phyloP scores from a whole-genome alignment of 2,888 invertebrate genomes.

The Drosophila mercatorum region DNA sequence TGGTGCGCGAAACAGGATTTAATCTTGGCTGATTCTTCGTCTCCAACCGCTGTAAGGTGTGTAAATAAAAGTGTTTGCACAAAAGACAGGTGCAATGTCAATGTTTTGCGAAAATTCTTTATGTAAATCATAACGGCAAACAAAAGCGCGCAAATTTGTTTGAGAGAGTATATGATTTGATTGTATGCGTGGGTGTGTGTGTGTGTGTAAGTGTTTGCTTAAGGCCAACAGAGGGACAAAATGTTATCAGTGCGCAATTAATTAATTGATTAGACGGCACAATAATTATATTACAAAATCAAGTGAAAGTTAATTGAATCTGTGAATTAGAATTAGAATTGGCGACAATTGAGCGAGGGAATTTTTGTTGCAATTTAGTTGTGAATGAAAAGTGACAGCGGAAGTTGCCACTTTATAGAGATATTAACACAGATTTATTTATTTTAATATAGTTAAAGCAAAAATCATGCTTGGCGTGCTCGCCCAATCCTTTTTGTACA shows the following conservation, averaged over 20 bases:
- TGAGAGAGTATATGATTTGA: not conserved
- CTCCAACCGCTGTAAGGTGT: constrained; percentile 41
- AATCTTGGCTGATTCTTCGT: constrained; percentile 2
- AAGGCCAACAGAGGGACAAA: constrained; percentile 8
- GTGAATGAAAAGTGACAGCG: constrained; percentile 34
- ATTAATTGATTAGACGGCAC: constrained; percentile 40
- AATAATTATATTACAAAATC: constrained; percentile 11
- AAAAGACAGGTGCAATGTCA: constrained; percentile 20
- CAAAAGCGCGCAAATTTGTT: constrained; percentile 40
- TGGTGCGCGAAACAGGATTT: constrained; percentile 40
- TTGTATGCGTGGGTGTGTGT: constrained; percentile 8
- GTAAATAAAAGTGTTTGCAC: constrained; percentile 35
- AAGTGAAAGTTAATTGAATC: constrained; percentile 52
- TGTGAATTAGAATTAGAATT: not conserved
- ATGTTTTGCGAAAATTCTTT: constrained; percentile 8
- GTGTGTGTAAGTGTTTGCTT: constrained; percentile 5
- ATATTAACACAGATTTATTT: constrained; percentile 31
- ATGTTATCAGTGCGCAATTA: constrained; percentile 40
- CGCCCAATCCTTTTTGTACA: not conserved
- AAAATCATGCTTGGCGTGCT: not conserved
- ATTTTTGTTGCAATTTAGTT: constrained; percentile 29
- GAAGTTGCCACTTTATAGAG: constrained; percentile 57
- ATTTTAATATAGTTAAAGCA: not conserved
- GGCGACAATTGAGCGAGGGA: constrained; percentile 22
- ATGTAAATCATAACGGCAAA: constrained; percentile 31